phyloP scores from a whole-genome alignment of 2,113 vertebrate genomes.

The Macrotis lagotis region DNA sequence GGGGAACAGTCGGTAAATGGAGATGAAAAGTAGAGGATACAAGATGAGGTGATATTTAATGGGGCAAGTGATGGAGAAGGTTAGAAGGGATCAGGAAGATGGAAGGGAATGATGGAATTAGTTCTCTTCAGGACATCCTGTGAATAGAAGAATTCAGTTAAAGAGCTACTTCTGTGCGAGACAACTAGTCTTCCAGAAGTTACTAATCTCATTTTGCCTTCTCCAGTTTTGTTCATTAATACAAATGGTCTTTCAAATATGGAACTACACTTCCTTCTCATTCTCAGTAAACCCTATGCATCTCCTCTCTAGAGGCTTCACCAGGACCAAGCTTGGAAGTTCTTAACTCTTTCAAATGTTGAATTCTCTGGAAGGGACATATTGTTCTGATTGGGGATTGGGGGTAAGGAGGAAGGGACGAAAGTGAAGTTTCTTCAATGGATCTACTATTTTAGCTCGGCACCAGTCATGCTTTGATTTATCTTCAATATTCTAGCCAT shows the following conservation, averaged over 20 bases:
- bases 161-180: background rate
- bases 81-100: background rate
- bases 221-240: background rate
- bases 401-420: no score
- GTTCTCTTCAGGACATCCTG: background rate
- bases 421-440: background rate
- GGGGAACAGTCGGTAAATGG: background rate
- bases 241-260: background rate
- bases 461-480: background rate
- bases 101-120: background rate
- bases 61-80: background rate
- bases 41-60: background rate
- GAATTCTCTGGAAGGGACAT: background rate
- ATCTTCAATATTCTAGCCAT: background rate
- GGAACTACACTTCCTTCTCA: background rate
- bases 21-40: background rate
- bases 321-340: background rate
- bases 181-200: background rate
- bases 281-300: background rate
- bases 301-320: background rate
- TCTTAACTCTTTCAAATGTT: background rate
- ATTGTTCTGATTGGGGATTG: background rate
- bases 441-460: background rate
- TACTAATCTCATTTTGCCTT: background rate
- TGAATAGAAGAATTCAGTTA: background rate